Conservation (phyloP, 2,797 vertebrate species). For the Paratrypauchen microcephalus region DNA sequence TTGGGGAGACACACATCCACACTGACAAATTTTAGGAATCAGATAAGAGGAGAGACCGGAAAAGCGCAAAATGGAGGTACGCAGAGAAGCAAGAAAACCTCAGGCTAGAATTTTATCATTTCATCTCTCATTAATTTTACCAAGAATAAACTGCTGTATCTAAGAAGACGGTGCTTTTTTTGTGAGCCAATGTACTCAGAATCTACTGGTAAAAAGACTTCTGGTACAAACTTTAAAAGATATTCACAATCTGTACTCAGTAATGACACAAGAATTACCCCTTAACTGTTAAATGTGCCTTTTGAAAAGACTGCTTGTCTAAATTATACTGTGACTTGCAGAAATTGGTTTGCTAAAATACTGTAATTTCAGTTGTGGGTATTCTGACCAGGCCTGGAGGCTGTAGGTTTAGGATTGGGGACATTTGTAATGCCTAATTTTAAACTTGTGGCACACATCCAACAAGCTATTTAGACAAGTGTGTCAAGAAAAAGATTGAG, state of each 20-base stretch:
- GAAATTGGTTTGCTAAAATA: neutral
- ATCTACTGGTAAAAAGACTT: neutral
- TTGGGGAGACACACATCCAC: slow-evolving; percentile 7
- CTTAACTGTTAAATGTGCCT: neutral
- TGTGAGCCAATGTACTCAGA: neutral
- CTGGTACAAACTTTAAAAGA: neutral
- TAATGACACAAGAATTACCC: neutral
- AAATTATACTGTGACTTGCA: neutral
- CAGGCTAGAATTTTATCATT: slow-evolving; percentile 18
- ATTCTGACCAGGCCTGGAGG: slow-evolving; percentile 15
- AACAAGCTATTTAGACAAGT: slow-evolving; percentile 35
- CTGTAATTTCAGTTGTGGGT: neutral
- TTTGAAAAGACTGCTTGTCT: neutral
- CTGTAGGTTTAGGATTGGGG: slow-evolving; percentile 30
- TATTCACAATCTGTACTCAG: neutral
- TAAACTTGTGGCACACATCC: slow-evolving; percentile 44
- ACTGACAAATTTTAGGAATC: slow-evolving; percentile 28
- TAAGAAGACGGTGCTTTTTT: slow-evolving; percentile 6
- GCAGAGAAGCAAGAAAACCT: slow-evolving; percentile 12
- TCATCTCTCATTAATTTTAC: slow-evolving; percentile 26
- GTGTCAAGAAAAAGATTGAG: slow-evolving; percentile 42
- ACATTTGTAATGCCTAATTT: slow-evolving; percentile 41
- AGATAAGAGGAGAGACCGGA: slow-evolving; percentile 28
- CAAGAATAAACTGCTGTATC: slow-evolving; percentile 23
- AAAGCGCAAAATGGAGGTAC: neutral